Evolutionary conservation across 2,888 invertebrate genomes (phyloP).

Genomic region (Calephelis perditalis): DNA sequence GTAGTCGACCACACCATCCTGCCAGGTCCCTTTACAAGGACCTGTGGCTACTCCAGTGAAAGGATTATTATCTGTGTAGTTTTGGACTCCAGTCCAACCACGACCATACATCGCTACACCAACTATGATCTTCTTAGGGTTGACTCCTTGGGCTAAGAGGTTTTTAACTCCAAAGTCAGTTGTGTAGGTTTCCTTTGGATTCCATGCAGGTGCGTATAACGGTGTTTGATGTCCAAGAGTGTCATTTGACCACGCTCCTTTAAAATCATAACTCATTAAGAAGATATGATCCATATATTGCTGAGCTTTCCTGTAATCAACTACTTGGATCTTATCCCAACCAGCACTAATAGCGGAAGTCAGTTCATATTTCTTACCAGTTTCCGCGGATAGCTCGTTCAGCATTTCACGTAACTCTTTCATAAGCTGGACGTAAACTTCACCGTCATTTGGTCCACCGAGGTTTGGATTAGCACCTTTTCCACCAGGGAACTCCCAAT

Average conservation of each 20-base stretch:
- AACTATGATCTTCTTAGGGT: constrained; percentile 63
- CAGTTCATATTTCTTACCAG: constrained; percentile 65
- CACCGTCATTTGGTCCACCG: constrained; percentile 63
- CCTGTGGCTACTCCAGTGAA: constrained; percentile 69
- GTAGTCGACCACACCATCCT: constrained; percentile 70
- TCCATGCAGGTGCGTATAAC: constrained; percentile 64
- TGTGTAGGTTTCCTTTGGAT: constrained; percentile 65
- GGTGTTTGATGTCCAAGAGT: constrained; percentile 65
- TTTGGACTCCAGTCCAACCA: constrained; percentile 67
- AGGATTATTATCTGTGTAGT: constrained; percentile 55
- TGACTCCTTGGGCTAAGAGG: constrained; percentile 65
- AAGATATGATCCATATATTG: constrained; percentile 73
- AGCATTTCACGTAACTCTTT: constrained; percentile 66
- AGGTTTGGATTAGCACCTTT: constrained; percentile 69
- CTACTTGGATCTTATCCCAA: constrained; percentile 73
- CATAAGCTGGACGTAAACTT: constrained; percentile 60
- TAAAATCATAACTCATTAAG: constrained; percentile 72
- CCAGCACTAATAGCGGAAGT: constrained; percentile 73
- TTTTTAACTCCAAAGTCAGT: constrained; percentile 69
- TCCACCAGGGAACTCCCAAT: constrained; percentile 74
- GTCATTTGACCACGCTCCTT: constrained; percentile 72
- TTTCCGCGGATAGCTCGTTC: constrained; percentile 57
- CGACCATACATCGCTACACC: constrained; percentile 73
- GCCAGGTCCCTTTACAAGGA: constrained; percentile 69
- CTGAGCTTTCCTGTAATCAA: constrained; percentile 64